A percentile compares a stretch with the other conserved stretches of the same genome.
phyloP scores from a whole-genome alignment of 2,888 invertebrate species.

The Coelopa pilipes region DNA sequence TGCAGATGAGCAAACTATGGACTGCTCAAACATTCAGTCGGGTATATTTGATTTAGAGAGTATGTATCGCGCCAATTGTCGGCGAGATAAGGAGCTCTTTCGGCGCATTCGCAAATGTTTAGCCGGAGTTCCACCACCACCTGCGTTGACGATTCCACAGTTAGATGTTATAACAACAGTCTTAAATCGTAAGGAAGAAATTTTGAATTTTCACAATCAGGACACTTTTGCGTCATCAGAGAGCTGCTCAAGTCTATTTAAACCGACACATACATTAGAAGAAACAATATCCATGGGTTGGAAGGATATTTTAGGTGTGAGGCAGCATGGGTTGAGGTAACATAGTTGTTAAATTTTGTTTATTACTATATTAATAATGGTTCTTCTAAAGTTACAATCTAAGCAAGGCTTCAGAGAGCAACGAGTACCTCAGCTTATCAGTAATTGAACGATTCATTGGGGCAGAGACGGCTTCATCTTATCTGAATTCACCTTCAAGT shows the following conservation, averaged over 20 bases:
- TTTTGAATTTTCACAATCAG: slow-evolving; percentile 57
- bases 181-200: slow-evolving; percentile 70
- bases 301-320: slow-evolving; percentile 73
- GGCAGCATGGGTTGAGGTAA: slow-evolving; percentile 80
- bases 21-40: slow-evolving; percentile 46
- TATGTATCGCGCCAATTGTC: slow-evolving; percentile 55
- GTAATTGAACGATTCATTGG: slow-evolving; percentile 79
- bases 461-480: slow-evolving; percentile 76
- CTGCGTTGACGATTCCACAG: slow-evolving; percentile 77
- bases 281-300: slow-evolving; percentile 67
- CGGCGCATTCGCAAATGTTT: slow-evolving; percentile 71
- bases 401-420: slow-evolving; percentile 75
- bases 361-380: not conserved
- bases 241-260: slow-evolving; percentile 50
- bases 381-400: slow-evolving; percentile 75
- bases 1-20: slow-evolving; percentile 54
- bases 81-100: slow-evolving; percentile 58
- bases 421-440: slow-evolving; percentile 74
- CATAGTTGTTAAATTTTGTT: not conserved
- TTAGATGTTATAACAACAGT: slow-evolving; percentile 76
- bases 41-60: slow-evolving; percentile 39
- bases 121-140: slow-evolving; percentile 79
- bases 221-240: slow-evolving; percentile 23
- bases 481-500: slow-evolving; percentile 69
- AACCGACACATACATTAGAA: slow-evolving; percentile 57